A percentile compares a stretch with the other conserved stretches of the same genome.
Conservation (phyloP, 2,797 vertebrate species). For the Acipenser ruthenus region DNA sequence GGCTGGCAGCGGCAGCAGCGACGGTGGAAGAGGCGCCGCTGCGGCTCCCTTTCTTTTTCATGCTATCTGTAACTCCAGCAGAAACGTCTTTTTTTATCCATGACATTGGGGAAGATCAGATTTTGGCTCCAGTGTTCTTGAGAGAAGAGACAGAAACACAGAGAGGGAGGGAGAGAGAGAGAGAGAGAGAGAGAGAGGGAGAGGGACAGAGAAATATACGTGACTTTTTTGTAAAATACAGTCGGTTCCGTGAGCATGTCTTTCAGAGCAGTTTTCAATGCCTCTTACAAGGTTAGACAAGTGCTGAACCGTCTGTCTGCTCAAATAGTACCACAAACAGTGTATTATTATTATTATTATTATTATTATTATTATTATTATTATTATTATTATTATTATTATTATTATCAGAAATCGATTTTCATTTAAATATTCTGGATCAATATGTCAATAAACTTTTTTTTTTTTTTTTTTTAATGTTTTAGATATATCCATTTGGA, state of each 20-base stretch:
- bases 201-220: slow-evolving; percentile 5
- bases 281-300: background rate
- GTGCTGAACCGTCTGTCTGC: background rate
- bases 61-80: slow-evolving; percentile 32
- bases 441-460: no score
- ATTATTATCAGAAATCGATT: no score
- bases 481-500: no score
- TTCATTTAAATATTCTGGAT: no score
- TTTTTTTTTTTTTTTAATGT: no score
- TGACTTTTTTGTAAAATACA: slow-evolving; percentile 57
- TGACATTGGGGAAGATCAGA: slow-evolving; percentile 57
- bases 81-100: slow-evolving; percentile 61
- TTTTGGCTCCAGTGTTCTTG: slow-evolving; percentile 57
- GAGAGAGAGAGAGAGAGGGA: no score
- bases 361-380: no score
- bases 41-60: slow-evolving; percentile 51
- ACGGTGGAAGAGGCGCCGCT: slow-evolving; percentile 40
- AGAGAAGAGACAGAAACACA: slow-evolving; percentile 32
- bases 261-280: background rate
- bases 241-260: background rate
- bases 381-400: no score
- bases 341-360: no score
- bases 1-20: slow-evolving; percentile 32
- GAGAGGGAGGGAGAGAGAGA: slow-evolving; percentile 21
- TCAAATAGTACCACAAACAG: no score